Conservation (phyloP, 64 coral and sea anemone species). For the Dendrophyllia cribrosa region DNA sequence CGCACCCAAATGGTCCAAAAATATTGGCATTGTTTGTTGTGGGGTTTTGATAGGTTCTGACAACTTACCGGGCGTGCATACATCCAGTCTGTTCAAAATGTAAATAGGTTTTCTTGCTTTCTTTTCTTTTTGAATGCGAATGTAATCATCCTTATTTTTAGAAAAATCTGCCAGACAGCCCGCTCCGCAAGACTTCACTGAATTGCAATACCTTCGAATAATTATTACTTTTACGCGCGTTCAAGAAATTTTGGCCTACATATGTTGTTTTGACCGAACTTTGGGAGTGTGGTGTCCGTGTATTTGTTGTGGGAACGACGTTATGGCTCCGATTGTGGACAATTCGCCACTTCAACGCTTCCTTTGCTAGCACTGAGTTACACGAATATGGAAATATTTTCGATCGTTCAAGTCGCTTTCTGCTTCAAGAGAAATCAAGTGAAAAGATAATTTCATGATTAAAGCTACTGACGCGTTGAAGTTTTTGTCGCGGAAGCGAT, state of each 20-base stretch:
- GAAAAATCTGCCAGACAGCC: conserved; percentile 20
- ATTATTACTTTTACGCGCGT: background rate
- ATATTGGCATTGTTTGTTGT: conserved; percentile 20
- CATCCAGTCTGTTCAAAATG: conserved; percentile 22
- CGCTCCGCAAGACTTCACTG: background rate
- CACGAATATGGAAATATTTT: background rate
- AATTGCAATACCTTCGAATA: conserved; percentile 1
- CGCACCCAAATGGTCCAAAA: conserved; percentile 52
- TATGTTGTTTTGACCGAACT: background rate
- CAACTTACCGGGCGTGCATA: conserved; percentile 4
- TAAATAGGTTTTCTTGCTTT: conserved; percentile 19
- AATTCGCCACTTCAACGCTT: background rate
- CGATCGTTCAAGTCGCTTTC: background rate
- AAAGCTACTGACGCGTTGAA: background rate
- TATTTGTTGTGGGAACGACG: background rate
- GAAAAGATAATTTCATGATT: conserved; percentile 1
- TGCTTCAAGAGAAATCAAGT: background rate
- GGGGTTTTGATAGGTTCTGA: conserved; percentile 24
- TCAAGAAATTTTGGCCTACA: background rate
- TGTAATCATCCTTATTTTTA: conserved; percentile 35
- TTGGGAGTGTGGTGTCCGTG: background rate
- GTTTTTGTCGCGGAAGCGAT: background rate
- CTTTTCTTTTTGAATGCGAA: background rate
- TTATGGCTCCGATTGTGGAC: background rate
- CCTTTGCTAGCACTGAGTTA: background rate